These are phyloP conservation scores for Hippocampus barbouri DNA, from an alignment of 2,113 vertebrate genomes.

Conservation along the genomic window DNA sequence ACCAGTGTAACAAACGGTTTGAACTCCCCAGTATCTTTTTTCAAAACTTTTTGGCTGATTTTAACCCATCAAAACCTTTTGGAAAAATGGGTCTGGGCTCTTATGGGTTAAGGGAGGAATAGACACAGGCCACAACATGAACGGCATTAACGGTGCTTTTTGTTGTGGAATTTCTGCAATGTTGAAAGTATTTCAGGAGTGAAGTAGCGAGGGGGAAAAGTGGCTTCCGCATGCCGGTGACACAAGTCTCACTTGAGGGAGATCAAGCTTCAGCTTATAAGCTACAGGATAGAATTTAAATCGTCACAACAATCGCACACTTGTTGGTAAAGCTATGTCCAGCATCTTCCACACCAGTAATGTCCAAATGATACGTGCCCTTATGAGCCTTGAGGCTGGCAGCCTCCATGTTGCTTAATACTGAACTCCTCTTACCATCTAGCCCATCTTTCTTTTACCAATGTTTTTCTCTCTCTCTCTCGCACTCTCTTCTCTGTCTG, in stretches of 20 bases:
- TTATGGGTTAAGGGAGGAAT: conserved; percentile 36
- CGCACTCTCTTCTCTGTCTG: not conserved
- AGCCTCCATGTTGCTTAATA: conserved; percentile 45
- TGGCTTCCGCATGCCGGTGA: not conserved
- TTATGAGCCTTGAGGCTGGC: not conserved
- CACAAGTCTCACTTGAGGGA: not conserved
- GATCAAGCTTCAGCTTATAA: not conserved
- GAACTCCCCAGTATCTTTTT: too few relatives aligned
- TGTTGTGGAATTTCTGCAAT: too few relatives aligned
- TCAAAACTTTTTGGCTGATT: too few relatives aligned
- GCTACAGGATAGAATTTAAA: not conserved
- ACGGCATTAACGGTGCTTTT: conserved; percentile 57
- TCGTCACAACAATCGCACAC: not conserved
- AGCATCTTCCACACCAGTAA: not conserved
- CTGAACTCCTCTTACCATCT: conserved; percentile 33
- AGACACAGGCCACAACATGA: conserved; percentile 41
- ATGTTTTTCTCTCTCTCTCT: not conserved
- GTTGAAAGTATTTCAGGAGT: not conserved
- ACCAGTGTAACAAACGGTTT: too few relatives aligned
- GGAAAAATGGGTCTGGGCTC: too few relatives aligned
- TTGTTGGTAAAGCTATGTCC: not conserved
- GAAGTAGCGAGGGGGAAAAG: not conserved
- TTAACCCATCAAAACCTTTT: too few relatives aligned
- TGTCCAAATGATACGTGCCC: not conserved
- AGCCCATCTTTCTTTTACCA: conserved; percentile 8